Percentiles rank a stretch among this genome's conserved stretches.
Evolutionary conservation across 2,113 vertebrate species (phyloP).

Genomic region (Pogonocichla stellata): DNA sequence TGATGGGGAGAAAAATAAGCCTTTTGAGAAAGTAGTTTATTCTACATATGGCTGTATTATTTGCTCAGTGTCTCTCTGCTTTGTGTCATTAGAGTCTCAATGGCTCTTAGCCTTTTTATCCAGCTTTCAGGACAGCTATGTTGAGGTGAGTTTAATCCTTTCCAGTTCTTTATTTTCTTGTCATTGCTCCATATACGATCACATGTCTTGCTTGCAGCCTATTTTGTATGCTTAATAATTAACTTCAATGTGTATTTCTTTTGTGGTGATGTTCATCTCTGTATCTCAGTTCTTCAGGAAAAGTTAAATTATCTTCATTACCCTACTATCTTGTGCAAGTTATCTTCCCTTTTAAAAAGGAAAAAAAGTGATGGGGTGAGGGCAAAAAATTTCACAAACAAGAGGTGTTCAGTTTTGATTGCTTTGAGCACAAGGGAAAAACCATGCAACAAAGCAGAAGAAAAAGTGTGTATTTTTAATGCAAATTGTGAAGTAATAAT

Average conservation of each 20-base stretch:
- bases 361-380: rapidly evolving
- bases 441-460: neutral
- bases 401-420: neutral
- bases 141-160: neutral
- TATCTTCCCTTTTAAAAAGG: neutral
- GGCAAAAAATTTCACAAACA: neutral
- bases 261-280: neutral
- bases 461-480: neutral
- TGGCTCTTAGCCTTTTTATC: neutral
- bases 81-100: neutral
- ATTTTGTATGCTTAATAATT: neutral
- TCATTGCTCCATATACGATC: neutral
- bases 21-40: neutral
- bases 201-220: neutral
- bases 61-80: neutral
- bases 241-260: neutral
- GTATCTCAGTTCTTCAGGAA: neutral
- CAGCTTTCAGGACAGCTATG: neutral
- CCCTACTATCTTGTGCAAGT: neutral
- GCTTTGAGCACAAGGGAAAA: neutral
- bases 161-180: neutral
- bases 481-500: neutral
- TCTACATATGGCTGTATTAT: neutral
- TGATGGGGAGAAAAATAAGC: neutral
- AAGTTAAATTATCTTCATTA: neutral